Base-by-base conservation (phyloP, 2,888 invertebrate species). In the Dasysyrphus albostriatus region DNA sequence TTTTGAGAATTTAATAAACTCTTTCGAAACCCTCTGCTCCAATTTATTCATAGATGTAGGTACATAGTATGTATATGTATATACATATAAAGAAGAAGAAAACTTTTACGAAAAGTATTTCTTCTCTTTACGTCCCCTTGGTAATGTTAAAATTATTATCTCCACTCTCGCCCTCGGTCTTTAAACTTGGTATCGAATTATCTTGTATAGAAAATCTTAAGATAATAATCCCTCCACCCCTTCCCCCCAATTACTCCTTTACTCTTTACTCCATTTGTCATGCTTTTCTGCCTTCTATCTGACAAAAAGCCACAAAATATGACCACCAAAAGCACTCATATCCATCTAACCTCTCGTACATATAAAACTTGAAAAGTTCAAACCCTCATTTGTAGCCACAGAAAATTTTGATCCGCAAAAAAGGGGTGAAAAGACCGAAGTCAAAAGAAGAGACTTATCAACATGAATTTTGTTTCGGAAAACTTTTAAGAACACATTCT, bases 271-370 rank as follows among this genome's bases (percentile, higher is more conserved):
- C 1, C 1, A 12, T 37, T 59, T 42, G 24, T 61, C 61, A 61
- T 61, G 16, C 12, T 39, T 47, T 34, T 32, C 49, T 24, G 19
- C 58, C n/a, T 59, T 29, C 42, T 44, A 72, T 58, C 76, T 54
- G 67, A 72, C 65, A 58, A 77, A 77, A 81, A 56, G 59, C 85
- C 85, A 78, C 82, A 85, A 82, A 82, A 85, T 82, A 77, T 85
- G 61, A 85, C 85, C 85, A 78, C 82, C 70, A 78, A 85, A 75
- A 85, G 76, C 84, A 81, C 81, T 77, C 77, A 67, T 76, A 75
- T 81, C 69, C 72, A n/a, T 51, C 54, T 47, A 2, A 34, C 10
- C 3, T 3, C 51, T 32, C 12, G 34, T 44, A n/a, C 32, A 61
- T 67, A 42, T 16, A 44, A 37, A 14, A 14, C 37, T 32, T 32